Conservation (phyloP, 2,888 invertebrate species). For the Ophion slaviceki region DNA sequence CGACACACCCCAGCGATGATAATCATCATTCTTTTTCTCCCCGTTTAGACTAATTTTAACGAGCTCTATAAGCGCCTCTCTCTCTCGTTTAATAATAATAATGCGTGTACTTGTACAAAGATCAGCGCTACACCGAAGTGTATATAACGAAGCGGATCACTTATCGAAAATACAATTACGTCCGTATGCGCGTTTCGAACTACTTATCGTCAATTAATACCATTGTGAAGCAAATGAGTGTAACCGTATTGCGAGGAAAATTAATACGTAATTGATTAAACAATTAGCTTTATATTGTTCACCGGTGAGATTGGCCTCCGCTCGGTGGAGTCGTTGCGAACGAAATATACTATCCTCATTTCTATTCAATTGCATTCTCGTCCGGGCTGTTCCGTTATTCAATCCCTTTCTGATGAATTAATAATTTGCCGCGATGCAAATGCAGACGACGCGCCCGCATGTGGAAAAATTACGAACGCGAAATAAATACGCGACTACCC, state of each 20-base stretch:
- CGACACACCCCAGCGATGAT: conserved; percentile 55
- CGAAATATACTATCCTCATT: conserved; percentile 15
- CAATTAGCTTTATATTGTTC: conserved; percentile 44
- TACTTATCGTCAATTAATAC: conserved; percentile 45
- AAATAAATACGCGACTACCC: no score
- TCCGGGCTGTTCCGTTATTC: conserved; percentile 13
- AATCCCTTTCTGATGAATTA: conserved; percentile 15
- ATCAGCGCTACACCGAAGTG: background rate
- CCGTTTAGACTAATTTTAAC: conserved; percentile 66
- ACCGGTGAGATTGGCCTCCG: conserved; percentile 38
- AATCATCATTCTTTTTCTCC: conserved; percentile 56
- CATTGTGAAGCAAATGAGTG: conserved; percentile 46
- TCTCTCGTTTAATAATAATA: conserved; percentile 28
- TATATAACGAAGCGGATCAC: conserved; percentile 37
- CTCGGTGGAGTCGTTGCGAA: conserved; percentile 23
- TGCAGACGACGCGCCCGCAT: background rate
- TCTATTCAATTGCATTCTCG: conserved; percentile 4
- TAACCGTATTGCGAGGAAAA: conserved; percentile 41
- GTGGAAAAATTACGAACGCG: background rate
- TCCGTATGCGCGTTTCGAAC: conserved; percentile 1
- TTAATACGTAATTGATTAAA: conserved; percentile 62
- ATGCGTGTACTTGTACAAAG: conserved; percentile 6
- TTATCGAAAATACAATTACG: conserved; percentile 61
- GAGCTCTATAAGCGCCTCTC: conserved; percentile 34
- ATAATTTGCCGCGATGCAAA: background rate